Evolutionary conservation across 2,113 vertebrate genomes (phyloP).

Genomic region (Spizaetus ornatus): DNA sequence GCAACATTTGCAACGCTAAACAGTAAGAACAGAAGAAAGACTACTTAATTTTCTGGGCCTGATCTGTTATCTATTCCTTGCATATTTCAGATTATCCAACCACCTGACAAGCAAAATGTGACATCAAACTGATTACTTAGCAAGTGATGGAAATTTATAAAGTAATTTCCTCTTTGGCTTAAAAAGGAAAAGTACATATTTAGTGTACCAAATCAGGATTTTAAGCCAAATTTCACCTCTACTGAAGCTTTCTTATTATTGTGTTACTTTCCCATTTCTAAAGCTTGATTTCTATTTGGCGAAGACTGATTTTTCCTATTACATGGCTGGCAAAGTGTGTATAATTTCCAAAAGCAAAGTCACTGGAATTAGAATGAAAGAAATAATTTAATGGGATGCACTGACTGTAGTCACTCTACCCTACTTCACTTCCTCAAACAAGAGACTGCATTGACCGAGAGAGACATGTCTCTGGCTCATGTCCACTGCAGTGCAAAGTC

Average conservation of each 20-base stretch:
- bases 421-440: slow-evolving; percentile 29
- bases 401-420: not conserved
- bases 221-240: not conserved
- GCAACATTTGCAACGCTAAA: not conserved
- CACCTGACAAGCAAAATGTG: not conserved
- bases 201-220: not conserved
- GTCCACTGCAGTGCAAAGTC: not conserved
- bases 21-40: not conserved
- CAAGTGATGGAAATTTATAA: not conserved
- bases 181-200: not conserved
- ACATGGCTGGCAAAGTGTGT: not conserved
- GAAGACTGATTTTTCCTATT: not conserved
- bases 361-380: slow-evolving; percentile 11
- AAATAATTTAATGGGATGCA: slow-evolving; percentile 23
- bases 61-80: not conserved
- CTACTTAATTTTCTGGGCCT: not conserved
- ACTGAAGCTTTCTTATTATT: not conserved
- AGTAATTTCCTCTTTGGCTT: not conserved
- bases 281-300: not conserved
- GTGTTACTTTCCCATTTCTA: not conserved
- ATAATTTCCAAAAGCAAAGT: not conserved
- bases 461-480: slow-evolving; percentile 28
- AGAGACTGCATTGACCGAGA: slow-evolving; percentile 14
- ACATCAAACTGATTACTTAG: not conserved
- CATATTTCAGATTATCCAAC: not conserved